Base-by-base conservation (phyloP, 2,888 invertebrate genomes). In the Dione vanillae region DNA sequence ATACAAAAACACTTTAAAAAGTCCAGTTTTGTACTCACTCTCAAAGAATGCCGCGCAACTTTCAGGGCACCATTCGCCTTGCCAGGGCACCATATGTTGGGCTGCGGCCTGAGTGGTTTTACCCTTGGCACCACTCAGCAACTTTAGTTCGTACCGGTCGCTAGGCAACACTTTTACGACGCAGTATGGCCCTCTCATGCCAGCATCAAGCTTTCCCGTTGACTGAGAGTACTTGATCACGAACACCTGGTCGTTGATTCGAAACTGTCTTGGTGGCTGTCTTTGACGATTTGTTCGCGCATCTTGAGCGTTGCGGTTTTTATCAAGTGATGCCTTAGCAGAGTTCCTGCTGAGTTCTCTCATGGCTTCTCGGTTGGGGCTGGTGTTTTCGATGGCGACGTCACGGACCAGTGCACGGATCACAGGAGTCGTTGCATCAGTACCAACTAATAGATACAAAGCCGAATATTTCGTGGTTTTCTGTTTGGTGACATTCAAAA, bases 81-180 rank as follows among this genome's bases (percentile, higher is more conserved):
- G 70, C 75, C 76, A 78, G 0, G 71, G 72, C n/a, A 75, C 74
- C 76, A 77, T 73, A 43, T 70, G 71, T 45, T 76, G 62, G 0
- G 75, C 75, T 0, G 78, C 74, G 0, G 77, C 76, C 35, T 76
- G 71, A 1, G 75, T 77, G 0, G 65, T 64, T 41, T 78, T 76
- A 0, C 77, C 76, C 37, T 71, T 67, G 0, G n/a, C n/a, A n/a
- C n/a, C n/a, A n/a, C n/a, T n/a, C n/a, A n/a, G n/a, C n/a, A n/a
- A n/a, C n/a, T n/a, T n/a, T n/a, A n/a, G n/a, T n/a, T n/a, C n/a
- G n/a, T n/a, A n/a, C n/a, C n/a, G n/a, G n/a, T n/a, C n/a, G n/a
- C n/a, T n/a, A n/a, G n/a, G n/a, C n/a, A n/a, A n/a, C n/a, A n/a
- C n/a, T n/a, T n/a, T n/a, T n/a, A n/a, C n/a, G n/a, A n/a, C n/a